Base-by-base conservation (phyloP, 2,113 vertebrate genomes). In the Cyprinodon variegatus region DNA sequence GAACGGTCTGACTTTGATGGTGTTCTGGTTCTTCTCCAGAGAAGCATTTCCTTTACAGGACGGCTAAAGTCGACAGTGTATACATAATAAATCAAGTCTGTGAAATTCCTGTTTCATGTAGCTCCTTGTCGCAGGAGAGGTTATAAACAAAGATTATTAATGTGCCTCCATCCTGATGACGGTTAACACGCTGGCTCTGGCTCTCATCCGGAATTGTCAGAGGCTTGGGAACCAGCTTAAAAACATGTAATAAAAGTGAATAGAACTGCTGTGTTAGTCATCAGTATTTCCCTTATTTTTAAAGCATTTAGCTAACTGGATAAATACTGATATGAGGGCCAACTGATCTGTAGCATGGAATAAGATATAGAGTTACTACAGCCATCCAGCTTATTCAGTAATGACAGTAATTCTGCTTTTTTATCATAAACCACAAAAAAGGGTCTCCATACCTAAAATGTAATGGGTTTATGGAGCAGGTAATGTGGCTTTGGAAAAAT, bases 101-200 rank as follows among this genome's bases (percentile, higher is more conserved):
- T 72, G 73, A 87, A 90, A 91, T 81, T 78, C 60, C 77, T 74
- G 81, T 76, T 90, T 84, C 50, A 53, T 84, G 74, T 75, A 60
- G 46, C 48, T 65, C 60, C n/a, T 73, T 70, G 72, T 86, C 73
- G 74, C 75, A 50, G 57, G 65, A 69, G 71, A 84, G 70, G 40
- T 70, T 78, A 68, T 80, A 85, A 87, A 85, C 70, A 90, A 61
- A 71, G 63, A 78, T 70, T 87, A 86, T 80, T 75, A 77, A 88
- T 83, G 74, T 39, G 68, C 71, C 71, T 72, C 20, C 11, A 20
- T 72, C 45, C 72, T 74, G 20, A 64, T 60, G 61, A 76, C 48
- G 22, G 67, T 74, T 74, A 70, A 79, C 79, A 70, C 61, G 61
- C 48, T 70, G 67, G 57, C 68, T 69, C 87, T 90, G 90, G 78